Evolutionary conservation across 2,113 vertebrate genomes (phyloP).

Genomic region (Campylomormyrus numenius): DNA sequence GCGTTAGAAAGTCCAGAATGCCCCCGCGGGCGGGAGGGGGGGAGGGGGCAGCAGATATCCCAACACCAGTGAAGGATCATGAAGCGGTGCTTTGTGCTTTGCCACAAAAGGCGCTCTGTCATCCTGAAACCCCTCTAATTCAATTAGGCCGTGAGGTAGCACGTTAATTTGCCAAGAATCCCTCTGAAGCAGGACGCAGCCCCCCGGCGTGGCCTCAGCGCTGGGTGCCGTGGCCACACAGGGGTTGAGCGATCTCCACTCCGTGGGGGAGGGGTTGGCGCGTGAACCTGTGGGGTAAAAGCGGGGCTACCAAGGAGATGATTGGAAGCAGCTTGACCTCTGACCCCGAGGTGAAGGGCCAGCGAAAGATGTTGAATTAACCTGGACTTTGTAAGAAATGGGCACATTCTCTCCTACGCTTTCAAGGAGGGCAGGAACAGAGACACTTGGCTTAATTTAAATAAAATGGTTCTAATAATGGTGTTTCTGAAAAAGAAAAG

Average conservation of each 20-base stretch:
- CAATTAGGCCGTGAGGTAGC: slow-evolving; percentile 99
- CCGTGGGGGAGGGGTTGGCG: slow-evolving; percentile 25
- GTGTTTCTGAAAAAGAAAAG: slow-evolving; percentile 37
- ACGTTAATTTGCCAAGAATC: slow-evolving; percentile 98
- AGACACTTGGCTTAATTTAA: slow-evolving; percentile 31
- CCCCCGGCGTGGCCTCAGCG: slow-evolving; percentile 59
- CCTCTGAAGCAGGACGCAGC: slow-evolving; percentile 95
- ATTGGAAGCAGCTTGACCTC: neutral
- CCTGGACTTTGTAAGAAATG: neutral
- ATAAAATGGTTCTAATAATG: slow-evolving; percentile 25
- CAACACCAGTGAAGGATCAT: slow-evolving; percentile 88
- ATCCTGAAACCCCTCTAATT: slow-evolving; percentile 98
- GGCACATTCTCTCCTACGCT: neutral
- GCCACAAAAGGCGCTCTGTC: slow-evolving; percentile 97
- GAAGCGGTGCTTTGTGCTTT: slow-evolving; percentile 94
- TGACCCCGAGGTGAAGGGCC: neutral
- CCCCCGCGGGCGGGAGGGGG: slow-evolving; percentile 83
- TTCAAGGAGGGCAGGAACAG: slow-evolving; percentile 62
- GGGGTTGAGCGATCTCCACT: slow-evolving; percentile 27
- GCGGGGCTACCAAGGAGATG: neutral
- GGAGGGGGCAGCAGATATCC: slow-evolving; percentile 88
- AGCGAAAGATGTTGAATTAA: neutral
- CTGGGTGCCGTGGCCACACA: slow-evolving; percentile 24
- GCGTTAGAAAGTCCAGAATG: slow-evolving; percentile 90
- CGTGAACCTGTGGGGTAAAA: neutral